Base-by-base conservation (phyloP, 1,140 invertebrate species). In the Drosophila obscura region DNA sequence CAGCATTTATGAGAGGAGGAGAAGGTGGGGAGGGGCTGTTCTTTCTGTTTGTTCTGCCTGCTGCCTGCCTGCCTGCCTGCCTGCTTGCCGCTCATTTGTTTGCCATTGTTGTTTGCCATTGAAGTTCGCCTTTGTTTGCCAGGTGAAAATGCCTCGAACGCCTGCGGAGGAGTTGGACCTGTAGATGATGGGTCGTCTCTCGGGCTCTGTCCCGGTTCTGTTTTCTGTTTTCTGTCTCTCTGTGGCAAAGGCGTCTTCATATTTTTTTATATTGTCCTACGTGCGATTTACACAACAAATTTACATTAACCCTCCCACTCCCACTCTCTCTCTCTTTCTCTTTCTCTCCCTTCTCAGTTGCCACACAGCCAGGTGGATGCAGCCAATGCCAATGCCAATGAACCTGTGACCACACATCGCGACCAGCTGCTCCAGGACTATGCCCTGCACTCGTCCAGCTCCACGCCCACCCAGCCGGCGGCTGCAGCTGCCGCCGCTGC, bases 81-180 rank as follows among this genome's bases (percentile, higher is more conserved):
- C 26, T 24, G 22, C 26, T 2, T 59, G 76, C 63, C 55, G 59
- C 80, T 80, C 73, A 85, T 84, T 87, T 87, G 82, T 87, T 87
- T 87, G 83, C 83, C 79, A 87, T 87, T 87, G 81, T 83, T 83
- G 80, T 83, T 83, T 83, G 61, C 79, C 80, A 74, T 79, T 83
- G 81, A 74, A 87, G 81, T 85, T 85, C 56, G 80, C 66, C 77
- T 84, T 81, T 83, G 80, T 85, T 85, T 85, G 81, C 81, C 72
- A 73, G 74, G 78, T 87, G 80, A 83, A 88, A 88, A 88, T 88
- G 83, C 76, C 72, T 62, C 13, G 22, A 16, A 9, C 13, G 35
- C 43, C 56, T 24, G 56, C 55, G 31, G 61, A 62, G 59, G 68
- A 68, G 67, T 62, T 48, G 31, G 31, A 31, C 31, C 31, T 31